Evolutionary conservation across 2,113 vertebrate species (phyloP).

Genomic region (Rissa tridactyla): DNA sequence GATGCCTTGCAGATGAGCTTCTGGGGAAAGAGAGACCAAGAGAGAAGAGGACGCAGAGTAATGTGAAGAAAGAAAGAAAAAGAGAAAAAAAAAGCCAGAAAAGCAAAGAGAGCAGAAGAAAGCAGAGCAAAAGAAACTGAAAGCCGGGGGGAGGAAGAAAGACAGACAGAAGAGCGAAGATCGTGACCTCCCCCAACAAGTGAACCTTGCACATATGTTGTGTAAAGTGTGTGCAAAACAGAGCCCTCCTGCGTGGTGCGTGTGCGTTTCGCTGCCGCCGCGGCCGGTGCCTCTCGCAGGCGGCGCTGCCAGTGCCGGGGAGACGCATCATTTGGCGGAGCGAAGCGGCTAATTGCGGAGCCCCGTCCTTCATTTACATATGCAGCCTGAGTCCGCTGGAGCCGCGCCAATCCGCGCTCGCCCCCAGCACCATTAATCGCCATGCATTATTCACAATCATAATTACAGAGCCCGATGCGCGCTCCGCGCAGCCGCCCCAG

Average conservation of each 20-base stretch:
- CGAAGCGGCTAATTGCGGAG: slow-evolving; percentile 89
- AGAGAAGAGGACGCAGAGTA: not conserved
- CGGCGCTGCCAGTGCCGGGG: slow-evolving; percentile 76
- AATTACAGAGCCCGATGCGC: slow-evolving; percentile 95
- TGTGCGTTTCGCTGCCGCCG: slow-evolving; percentile 12
- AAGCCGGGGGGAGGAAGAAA: not conserved
- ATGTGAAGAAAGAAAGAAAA: not conserved
- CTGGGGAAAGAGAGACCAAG: not conserved
- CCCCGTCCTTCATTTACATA: slow-evolving; percentile 95
- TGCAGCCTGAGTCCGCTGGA: slow-evolving; percentile 90
- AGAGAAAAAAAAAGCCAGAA: not conserved
- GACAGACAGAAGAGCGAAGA: slow-evolving; percentile 46
- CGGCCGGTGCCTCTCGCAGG: slow-evolving; percentile 35
- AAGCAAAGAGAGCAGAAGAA: not conserved
- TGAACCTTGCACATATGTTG: slow-evolving; percentile 76
- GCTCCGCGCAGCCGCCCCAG: slow-evolving; percentile 81
- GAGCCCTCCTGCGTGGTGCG: slow-evolving; percentile 59
- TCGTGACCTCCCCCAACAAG: slow-evolving; percentile 70
- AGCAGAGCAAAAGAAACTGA: slow-evolving; percentile 53
- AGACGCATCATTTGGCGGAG: slow-evolving; percentile 84
- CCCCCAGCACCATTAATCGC: slow-evolving; percentile 85
- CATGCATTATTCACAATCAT: slow-evolving; percentile 96
- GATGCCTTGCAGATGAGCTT: slow-evolving; percentile 8
- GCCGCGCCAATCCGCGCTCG: slow-evolving; percentile 83
- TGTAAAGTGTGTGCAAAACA: slow-evolving; percentile 70